Base-by-base conservation (phyloP, 2,797 vertebrate genomes). In the Hyperoplus lanceolatus region DNA sequence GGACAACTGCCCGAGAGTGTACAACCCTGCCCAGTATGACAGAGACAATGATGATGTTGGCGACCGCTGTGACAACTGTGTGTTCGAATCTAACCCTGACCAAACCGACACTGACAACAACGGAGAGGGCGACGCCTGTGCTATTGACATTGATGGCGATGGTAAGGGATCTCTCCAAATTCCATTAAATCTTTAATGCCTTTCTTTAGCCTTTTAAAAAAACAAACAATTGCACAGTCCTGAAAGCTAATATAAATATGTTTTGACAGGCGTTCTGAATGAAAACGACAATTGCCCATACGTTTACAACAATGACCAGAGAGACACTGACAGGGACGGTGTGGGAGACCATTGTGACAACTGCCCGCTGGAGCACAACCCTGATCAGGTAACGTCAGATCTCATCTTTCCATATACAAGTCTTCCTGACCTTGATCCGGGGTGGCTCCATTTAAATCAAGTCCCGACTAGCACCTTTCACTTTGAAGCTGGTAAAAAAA, bases 331-430 rank as follows among this genome's bases (percentile, higher is more conserved):
- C 73, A 91, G 96, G 80, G 98, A 99, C 29, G 97, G 98, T 2
- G 97, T 99, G 77, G 98, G 98, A 91, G 98, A 99, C 92, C 98
- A 99, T 53, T 99, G 98, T 90, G 98, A 99, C 90, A 99, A 99
- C 93, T 99, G 98, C 84, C 98, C 98, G 36, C 89, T 99, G 85
- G 97, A 97, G 89, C 97, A 99, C 92, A 99, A 99, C 89, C 97
- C 98, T 71, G 97, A 99, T 83, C 98, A 99, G 97, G 98, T 99
- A 92, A 87, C 3, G 0, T 62, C 62, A 62, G 18, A 46, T 36
- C 3, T 75, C 39, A 53, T n/a, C 18, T 75, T 73, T 50, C 1
- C 13, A 42, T 57, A 10, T 6, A 64, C 46, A 70, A 50, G 53
- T 55, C 42, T 43, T 45, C 14, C 39, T 58, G 8, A 57, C 8